A percentile compares a stretch with the other conserved stretches of the same genome.
Conservation (phyloP, 2,888 invertebrate genomes). For the Nemotelus pantherinus region DNA sequence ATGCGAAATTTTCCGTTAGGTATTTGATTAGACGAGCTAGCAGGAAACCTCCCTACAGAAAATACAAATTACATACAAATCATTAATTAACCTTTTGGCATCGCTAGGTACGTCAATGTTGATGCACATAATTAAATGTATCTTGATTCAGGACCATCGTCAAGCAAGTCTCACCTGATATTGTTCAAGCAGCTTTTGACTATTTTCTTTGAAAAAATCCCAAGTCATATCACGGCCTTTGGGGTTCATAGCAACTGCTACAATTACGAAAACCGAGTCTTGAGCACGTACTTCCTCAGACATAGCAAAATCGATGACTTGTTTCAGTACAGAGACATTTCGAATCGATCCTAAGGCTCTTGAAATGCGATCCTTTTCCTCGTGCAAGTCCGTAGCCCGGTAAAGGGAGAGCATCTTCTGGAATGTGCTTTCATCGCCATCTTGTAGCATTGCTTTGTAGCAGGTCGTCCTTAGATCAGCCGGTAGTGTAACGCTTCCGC, state of each 20-base stretch:
- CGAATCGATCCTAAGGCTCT: slow-evolving; percentile 83
- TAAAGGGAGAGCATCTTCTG: slow-evolving; percentile 83
- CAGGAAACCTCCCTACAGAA: slow-evolving; percentile 77
- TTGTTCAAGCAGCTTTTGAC: slow-evolving; percentile 77
- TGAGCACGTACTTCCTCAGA: slow-evolving; percentile 91
- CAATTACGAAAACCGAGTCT: slow-evolving; percentile 90
- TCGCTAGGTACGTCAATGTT: not conserved
- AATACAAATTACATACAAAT: slow-evolving; percentile 43
- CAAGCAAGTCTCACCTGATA: slow-evolving; percentile 70
- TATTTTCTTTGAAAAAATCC: slow-evolving; percentile 90
- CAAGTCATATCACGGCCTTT: slow-evolving; percentile 88
- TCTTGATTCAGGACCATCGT: no score
- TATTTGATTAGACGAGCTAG: slow-evolving; percentile 84
- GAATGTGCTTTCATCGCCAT: slow-evolving; percentile 76
- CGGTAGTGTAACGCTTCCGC: slow-evolving; percentile 71
- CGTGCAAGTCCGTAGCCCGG: slow-evolving; percentile 86
- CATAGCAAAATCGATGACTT: slow-evolving; percentile 83
- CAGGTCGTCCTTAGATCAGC: slow-evolving; percentile 91
- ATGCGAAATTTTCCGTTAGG: slow-evolving; percentile 88
- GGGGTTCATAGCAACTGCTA: slow-evolving; percentile 83
- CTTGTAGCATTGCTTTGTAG: slow-evolving; percentile 82
- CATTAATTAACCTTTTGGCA: not conserved
- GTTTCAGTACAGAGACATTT: slow-evolving; percentile 75
- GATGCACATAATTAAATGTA: no score
- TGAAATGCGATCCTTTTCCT: slow-evolving; percentile 92